A percentile compares a stretch with the other conserved stretches of the same genome.
phyloP scores from a whole-genome alignment of 2,797 vertebrate species.

The Nyctibius grandis region DNA sequence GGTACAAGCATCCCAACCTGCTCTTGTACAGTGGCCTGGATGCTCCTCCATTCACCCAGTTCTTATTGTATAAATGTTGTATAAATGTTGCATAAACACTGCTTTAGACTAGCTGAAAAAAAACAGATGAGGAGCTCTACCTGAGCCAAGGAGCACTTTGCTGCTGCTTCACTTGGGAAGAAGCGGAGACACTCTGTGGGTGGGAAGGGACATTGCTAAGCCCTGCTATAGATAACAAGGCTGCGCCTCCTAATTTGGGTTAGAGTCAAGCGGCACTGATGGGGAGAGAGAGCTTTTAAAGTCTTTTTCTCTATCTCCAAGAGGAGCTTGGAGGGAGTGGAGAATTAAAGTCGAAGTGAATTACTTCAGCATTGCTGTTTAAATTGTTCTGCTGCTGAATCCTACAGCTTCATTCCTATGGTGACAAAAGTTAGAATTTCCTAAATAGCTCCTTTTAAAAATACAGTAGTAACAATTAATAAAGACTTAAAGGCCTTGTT shows the following conservation, averaged over 20 bases:
- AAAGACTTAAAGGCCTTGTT: not conserved
- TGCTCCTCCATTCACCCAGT: not conserved
- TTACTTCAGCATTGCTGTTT: not conserved
- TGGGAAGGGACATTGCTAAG: not conserved
- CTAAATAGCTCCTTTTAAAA: conserved; percentile 17
- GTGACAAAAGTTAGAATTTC: conserved; percentile 23
- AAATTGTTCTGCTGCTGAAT: not conserved
- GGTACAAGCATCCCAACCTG: not conserved
- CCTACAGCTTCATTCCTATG: conserved; percentile 41
- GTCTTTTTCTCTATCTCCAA: not conserved
- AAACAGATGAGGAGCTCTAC: not conserved
- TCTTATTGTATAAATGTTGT: not conserved
- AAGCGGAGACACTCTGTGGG: not conserved
- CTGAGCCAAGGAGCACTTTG: not conserved
- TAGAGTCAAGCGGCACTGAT: not conserved
- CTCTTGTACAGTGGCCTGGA: not conserved
- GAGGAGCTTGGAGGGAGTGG: not conserved
- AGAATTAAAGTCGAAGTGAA: not conserved
- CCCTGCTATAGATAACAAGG: not conserved
- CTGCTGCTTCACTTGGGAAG: not conserved
- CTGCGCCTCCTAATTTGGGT: not conserved
- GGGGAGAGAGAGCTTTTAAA: not conserved
- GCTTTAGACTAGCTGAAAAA: not conserved
- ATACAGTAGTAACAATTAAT: conserved; percentile 2
- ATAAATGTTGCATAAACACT: not conserved